Evolutionary conservation across 1,140 invertebrate genomes (phyloP).

Genomic region (Holotrichia oblita): DNA sequence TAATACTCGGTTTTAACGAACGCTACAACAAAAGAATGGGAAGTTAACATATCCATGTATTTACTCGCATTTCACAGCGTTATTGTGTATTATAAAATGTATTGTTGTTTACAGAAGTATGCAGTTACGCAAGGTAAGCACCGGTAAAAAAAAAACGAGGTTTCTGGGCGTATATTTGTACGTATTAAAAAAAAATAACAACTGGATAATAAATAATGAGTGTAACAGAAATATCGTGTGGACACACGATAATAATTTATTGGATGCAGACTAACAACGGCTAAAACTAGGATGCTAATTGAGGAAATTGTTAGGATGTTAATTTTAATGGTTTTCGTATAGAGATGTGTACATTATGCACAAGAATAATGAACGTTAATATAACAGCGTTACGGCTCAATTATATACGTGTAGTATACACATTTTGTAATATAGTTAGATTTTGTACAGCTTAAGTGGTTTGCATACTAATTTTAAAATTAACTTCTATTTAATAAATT

Average conservation of each 20-base stretch:
- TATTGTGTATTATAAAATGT: neutral
- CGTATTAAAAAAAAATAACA: neutral
- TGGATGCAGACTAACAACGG: neutral
- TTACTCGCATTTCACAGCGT: no score
- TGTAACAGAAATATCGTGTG: neutral
- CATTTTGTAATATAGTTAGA: no score
- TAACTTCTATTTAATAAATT: no score
- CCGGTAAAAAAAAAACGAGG: neutral
- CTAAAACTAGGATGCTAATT: neutral
- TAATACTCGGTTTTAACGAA: constrained; percentile 23
- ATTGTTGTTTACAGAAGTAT: neutral
- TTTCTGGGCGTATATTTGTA: neutral
- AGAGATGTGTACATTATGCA: neutral
- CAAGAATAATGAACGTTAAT: no score
- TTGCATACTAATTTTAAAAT: no score
- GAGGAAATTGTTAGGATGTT: neutral
- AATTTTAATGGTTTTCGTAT: neutral
- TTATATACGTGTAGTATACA: no score
- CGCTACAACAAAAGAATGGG: constrained; percentile 8
- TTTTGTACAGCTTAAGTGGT: no score
- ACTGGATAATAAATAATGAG: constrained; percentile 12
- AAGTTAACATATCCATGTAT: neutral
- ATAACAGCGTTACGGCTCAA: no score
- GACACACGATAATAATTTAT: neutral
- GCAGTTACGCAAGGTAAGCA: constrained; percentile 9